Evolutionary conservation across 2,797 vertebrate genomes (phyloP).

Genomic region (Notolepis coatsorum): DNA sequence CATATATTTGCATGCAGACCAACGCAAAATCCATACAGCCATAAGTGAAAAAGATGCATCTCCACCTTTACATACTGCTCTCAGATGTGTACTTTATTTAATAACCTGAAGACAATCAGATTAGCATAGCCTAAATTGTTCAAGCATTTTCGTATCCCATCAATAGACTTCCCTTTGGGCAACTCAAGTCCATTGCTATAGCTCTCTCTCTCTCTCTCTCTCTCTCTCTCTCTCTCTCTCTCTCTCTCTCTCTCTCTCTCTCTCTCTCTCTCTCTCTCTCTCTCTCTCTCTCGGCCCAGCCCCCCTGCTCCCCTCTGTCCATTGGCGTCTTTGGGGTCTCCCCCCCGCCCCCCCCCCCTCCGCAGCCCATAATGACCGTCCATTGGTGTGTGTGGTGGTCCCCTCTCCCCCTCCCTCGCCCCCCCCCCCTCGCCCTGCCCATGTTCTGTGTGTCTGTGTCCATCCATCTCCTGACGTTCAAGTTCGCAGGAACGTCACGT

Average conservation of each 20-base stretch:
- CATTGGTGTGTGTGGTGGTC: slow-evolving; percentile 91
- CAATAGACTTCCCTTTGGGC: slow-evolving; percentile 27
- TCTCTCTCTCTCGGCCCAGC: slow-evolving; percentile 79
- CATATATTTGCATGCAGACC: too few relatives aligned
- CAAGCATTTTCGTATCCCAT: slow-evolving; percentile 4
- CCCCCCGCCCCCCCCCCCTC: slow-evolving; percentile 67
- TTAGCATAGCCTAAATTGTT: background rate
- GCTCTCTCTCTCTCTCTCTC: slow-evolving; percentile 65
- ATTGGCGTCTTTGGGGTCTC: slow-evolving; percentile 89
- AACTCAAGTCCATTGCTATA: slow-evolving; percentile 25
- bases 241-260: slow-evolving; percentile 36
- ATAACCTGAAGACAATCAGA: too few relatives aligned
- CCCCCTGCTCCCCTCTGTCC: slow-evolving; percentile 83
- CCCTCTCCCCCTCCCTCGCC: slow-evolving; percentile 88
- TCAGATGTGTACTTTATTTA: too few relatives aligned
- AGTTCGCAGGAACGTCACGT: slow-evolving; percentile 99
- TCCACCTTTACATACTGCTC: too few relatives aligned
- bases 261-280: slow-evolving; percentile 59
- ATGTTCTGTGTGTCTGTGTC: slow-evolving; percentile 93
- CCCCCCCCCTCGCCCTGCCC: slow-evolving; percentile 91
- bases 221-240: slow-evolving; percentile 59
- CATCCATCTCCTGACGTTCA: slow-evolving; percentile 98
- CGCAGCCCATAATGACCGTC: slow-evolving; percentile 95
- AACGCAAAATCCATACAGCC: too few relatives aligned
- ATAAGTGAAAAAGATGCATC: too few relatives aligned